A percentile compares a stretch with the other conserved stretches of the same genome.
These are phyloP conservation scores for Aphrocallistes beatrix DNA, from an alignment of 37 sponge, comb jelly and placozoan species.

Conservation along the genomic window DNA sequence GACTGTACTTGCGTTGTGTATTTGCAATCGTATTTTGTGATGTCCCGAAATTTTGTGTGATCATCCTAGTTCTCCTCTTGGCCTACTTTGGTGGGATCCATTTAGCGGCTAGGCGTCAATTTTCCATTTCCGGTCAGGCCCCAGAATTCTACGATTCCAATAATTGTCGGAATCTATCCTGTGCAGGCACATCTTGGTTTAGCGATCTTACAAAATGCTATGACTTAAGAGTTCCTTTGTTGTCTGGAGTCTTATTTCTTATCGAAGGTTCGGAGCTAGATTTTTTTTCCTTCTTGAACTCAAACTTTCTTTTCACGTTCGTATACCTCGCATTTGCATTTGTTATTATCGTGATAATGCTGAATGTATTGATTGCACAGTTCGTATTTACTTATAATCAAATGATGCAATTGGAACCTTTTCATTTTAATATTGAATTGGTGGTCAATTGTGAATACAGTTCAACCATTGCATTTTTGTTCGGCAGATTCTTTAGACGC, in stretches of 20 bases:
- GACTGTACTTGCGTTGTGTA: not conserved
- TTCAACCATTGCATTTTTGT: not conserved
- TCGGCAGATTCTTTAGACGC: not conserved
- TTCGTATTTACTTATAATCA: not conserved
- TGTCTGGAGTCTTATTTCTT: not conserved
- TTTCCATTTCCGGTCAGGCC: not conserved
- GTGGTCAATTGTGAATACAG: not conserved
- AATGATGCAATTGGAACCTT: not conserved
- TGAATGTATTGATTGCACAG: not conserved
- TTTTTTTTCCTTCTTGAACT: not conserved
- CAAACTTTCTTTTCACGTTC: not conserved
- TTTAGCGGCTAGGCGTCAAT: not conserved
- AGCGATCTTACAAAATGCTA: not conserved
- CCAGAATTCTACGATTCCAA: not conserved
- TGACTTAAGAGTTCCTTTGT: not conserved
- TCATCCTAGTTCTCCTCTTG: not conserved
- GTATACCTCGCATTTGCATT: not conserved
- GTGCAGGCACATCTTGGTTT: not conserved
- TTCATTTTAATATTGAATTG: not conserved
- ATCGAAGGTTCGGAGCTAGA: not conserved
- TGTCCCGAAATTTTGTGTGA: not conserved
- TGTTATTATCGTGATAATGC: not conserved
- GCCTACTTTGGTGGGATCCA: slow-evolving; percentile 1
- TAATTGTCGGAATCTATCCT: not conserved
- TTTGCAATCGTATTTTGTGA: not conserved